These are phyloP conservation scores for Diorhabda carinulata DNA, from an alignment of 1,140 invertebrate genomes.

Conservation along the genomic window DNA sequence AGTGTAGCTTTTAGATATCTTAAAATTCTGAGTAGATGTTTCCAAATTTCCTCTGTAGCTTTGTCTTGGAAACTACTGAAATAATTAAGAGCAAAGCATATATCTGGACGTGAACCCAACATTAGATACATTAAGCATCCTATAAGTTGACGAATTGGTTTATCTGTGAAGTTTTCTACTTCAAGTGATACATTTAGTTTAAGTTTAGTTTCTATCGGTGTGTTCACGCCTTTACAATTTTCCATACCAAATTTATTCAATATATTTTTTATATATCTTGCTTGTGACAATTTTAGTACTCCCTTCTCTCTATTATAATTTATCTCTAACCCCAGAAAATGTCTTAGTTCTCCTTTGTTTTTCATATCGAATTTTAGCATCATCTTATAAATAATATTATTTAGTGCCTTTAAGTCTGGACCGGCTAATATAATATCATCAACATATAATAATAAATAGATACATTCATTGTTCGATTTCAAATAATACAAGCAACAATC, in stretches of 20 bases:
- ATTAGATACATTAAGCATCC: slow-evolving; percentile 8
- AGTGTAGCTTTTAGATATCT: slow-evolving; percentile 4
- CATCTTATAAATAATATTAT: slow-evolving; percentile 18
- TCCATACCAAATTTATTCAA: not conserved
- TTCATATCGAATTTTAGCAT: slow-evolving; percentile 26
- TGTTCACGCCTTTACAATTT: not conserved
- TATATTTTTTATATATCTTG: slow-evolving; percentile 11
- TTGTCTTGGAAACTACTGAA: slow-evolving; percentile 3
- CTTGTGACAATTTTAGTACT: slow-evolving; percentile 24
- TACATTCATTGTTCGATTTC: slow-evolving; percentile 10
- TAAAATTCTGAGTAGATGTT: not conserved
- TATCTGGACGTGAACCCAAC: not conserved
- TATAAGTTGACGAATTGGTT: slow-evolving; percentile 9
- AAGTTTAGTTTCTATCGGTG: not conserved
- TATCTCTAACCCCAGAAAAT: slow-evolving; percentile 26
- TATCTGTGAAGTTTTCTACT: slow-evolving; percentile 3
- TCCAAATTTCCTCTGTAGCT: not conserved
- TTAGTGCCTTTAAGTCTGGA: slow-evolving; percentile 9
- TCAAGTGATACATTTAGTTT: slow-evolving; percentile 1
- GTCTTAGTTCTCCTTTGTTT: slow-evolving; percentile 24
- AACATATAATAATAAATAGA: slow-evolving; percentile 27
- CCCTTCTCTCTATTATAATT: slow-evolving; percentile 22
- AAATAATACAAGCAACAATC: slow-evolving; percentile 17
- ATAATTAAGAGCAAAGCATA: not conserved
- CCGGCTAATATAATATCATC: slow-evolving; percentile 25